Conservation (phyloP, 1,140 invertebrate genomes). For the Oncopeltus fasciatus region DNA sequence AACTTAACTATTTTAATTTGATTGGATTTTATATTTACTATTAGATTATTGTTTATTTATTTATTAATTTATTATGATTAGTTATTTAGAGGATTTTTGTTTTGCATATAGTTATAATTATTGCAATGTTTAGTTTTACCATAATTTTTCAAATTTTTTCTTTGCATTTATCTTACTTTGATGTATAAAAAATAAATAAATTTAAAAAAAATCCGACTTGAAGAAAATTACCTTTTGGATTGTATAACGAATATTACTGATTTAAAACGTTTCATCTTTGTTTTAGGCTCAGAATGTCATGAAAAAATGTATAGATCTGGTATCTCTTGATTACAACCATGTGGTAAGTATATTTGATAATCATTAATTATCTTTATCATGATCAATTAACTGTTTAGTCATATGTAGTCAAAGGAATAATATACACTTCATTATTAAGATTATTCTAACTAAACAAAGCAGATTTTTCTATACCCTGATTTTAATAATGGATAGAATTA, state of each 20-base stretch:
- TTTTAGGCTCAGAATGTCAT: constrained; percentile 42
- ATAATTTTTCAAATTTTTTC: no score
- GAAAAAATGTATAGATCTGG: constrained; percentile 44
- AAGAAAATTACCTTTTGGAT: neutral
- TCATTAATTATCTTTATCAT: neutral
- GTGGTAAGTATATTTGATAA: constrained; percentile 28
- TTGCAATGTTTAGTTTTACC: neutral
- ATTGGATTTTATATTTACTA: neutral
- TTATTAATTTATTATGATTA: neutral
- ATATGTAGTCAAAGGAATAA: neutral
- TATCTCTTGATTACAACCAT: constrained; percentile 46
- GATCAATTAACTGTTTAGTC: neutral
- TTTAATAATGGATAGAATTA: neutral
- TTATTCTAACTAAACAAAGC: neutral
- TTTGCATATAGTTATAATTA: neutral
- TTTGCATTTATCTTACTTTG: no score
- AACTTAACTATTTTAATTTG: no score
- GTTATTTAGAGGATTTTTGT: neutral
- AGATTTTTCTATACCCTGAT: neutral
- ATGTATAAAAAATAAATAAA: neutral
- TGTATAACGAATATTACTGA: neutral
- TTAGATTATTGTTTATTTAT: neutral
- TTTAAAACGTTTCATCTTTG: constrained; percentile 15
- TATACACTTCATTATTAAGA: neutral
- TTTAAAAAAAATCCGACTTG: constrained; percentile 1